A percentile compares a stretch with the other conserved stretches of the same genome.
These are phyloP conservation scores for Sylvietta virens DNA, from an alignment of 2,113 vertebrate genomes.

Conservation along the genomic window DNA sequence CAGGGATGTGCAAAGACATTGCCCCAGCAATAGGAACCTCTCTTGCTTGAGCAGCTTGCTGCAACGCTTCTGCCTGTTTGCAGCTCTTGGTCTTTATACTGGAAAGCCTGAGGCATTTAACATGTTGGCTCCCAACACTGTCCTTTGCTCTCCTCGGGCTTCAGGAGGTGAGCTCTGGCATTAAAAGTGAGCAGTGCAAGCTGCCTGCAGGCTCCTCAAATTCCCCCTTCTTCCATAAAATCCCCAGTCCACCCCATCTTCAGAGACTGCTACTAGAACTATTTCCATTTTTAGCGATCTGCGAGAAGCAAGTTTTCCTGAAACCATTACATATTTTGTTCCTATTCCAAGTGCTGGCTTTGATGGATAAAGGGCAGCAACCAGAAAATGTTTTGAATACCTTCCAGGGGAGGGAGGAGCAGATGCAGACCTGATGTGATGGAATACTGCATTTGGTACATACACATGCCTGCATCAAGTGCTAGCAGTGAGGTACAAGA, in stretches of 20 bases:
- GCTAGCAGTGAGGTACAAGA: not conserved
- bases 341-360: not conserved
- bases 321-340: not conserved
- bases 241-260: not conserved
- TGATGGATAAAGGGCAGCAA: constrained; percentile 5
- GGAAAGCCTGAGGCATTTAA: not conserved
- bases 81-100: not conserved
- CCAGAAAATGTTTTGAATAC: constrained; percentile 6
- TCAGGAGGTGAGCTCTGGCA: not conserved
- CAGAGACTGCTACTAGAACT: not conserved
- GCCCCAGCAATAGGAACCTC: not conserved
- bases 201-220: not conserved
- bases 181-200: not conserved
- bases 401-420: not conserved
- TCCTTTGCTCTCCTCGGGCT: not conserved
- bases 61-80: not conserved
- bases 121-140: not conserved
- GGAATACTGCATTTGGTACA: not conserved
- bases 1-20: fast-evolving
- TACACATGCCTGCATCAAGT: fast-evolving
- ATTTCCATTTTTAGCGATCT: constrained; percentile 26
- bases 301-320: not conserved
- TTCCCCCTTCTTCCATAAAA: not conserved
- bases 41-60: not conserved
- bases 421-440: not conserved